Percentiles rank a stretch among this genome's conserved stretches.
Conservation (phyloP, 1,140 invertebrate species). For the Stegodyphus mimosarum region DNA sequence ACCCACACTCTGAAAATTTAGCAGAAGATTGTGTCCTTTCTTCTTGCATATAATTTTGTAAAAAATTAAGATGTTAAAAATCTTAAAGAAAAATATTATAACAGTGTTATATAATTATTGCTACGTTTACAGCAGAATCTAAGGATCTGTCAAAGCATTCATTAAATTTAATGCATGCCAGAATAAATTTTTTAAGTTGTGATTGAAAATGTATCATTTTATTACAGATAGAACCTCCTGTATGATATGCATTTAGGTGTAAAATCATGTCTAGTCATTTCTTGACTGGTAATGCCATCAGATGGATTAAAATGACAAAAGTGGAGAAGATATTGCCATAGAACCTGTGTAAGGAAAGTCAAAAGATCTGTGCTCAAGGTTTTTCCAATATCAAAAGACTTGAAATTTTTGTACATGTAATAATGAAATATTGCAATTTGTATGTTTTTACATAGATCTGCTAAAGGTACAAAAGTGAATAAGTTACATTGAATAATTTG, state of each 20-base stretch:
- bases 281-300: slow-evolving; percentile 52
- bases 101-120: neutral
- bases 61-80: neutral
- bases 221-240: slow-evolving; percentile 20
- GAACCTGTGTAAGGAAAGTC: neutral
- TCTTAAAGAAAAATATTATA: neutral
- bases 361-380: slow-evolving; percentile 35
- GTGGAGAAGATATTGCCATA: slow-evolving; percentile 23
- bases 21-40: no score
- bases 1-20: no score
- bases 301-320: neutral
- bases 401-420: slow-evolving; percentile 22
- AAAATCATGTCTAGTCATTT: slow-evolving; percentile 49
- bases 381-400: slow-evolving; percentile 41
- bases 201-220: neutral
- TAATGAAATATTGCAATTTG: neutral
- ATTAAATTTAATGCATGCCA: neutral
- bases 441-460: slow-evolving; percentile 16
- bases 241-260: slow-evolving; percentile 44
- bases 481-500: slow-evolving; percentile 1
- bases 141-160: neutral
- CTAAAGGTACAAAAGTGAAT: neutral
- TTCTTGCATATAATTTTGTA: neutral
- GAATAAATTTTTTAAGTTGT: neutral
- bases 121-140: neutral